Conservation (phyloP, 2,888 invertebrate genomes). For the Heteromyza rotundicornis region DNA sequence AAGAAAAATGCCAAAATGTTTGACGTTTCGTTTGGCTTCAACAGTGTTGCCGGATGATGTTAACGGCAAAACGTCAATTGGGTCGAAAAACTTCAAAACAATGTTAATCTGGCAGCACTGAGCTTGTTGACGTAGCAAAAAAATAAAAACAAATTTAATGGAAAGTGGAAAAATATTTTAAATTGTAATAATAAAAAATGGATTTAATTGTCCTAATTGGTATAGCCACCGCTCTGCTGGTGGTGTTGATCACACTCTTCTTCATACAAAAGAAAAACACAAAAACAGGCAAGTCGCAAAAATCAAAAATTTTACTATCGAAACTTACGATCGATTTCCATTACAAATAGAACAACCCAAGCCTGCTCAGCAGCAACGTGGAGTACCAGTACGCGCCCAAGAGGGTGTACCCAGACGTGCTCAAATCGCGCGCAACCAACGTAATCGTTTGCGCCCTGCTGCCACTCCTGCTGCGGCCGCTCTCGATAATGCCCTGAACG, state of each 20-base stretch:
- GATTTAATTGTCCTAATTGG: conserved; percentile 63
- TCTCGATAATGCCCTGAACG: conserved; percentile 64
- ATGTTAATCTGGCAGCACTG: too few species aligned
- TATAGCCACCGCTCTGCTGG: conserved; percentile 60
- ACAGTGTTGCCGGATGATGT: background rate
- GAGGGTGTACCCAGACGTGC: conserved; percentile 73
- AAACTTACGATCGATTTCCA: too few species aligned
- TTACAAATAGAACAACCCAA: conserved; percentile 35
- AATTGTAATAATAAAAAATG: conserved; percentile 60
- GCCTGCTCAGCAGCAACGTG: conserved; percentile 45
- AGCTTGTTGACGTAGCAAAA: too few species aligned
- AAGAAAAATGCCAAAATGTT: conserved; percentile 14
- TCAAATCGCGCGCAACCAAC: conserved; percentile 75
- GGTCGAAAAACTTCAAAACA: too few species aligned
- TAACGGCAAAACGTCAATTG: conserved; percentile 30
- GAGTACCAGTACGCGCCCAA: conserved; percentile 53
- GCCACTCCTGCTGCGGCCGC: conserved; percentile 62
- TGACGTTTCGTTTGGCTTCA: conserved; percentile 49
- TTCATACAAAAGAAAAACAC: conserved; percentile 52
- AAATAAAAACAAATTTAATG: too few species aligned
- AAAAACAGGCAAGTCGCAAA: conserved; percentile 35
- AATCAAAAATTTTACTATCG: too few species aligned
- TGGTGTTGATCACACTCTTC: conserved; percentile 59
- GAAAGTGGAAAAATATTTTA: too few species aligned
- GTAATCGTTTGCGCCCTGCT: conserved; percentile 62